phyloP scores from a whole-genome alignment of 2,888 invertebrate genomes.

The Sesia apiformis region DNA sequence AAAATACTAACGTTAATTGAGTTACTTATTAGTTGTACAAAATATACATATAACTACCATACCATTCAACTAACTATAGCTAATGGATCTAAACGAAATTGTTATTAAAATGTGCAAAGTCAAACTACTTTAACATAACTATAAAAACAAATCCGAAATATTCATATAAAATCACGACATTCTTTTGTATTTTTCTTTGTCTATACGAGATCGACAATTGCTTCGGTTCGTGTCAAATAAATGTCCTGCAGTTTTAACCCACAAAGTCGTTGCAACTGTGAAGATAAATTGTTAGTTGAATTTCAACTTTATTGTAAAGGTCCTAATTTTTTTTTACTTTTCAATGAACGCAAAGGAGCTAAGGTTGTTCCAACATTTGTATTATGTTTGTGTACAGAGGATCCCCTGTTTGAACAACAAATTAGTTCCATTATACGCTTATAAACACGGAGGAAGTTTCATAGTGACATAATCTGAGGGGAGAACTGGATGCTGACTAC shows the following conservation, averaged over 20 bases:
- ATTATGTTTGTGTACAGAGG: slow-evolving; percentile 55
- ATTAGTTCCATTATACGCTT: slow-evolving; percentile 71
- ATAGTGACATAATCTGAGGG: slow-evolving; percentile 21
- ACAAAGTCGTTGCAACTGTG: slow-evolving; percentile 10
- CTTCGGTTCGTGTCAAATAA: slow-evolving; percentile 61
- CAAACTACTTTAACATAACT: background rate
- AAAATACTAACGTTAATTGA: too few relatives aligned
- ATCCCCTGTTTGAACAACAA: slow-evolving; percentile 70
- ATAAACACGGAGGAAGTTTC: slow-evolving; percentile 48
- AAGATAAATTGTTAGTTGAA: slow-evolving; percentile 6
- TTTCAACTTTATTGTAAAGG: slow-evolving; percentile 14
- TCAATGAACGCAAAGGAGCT: background rate
- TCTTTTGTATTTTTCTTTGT: slow-evolving; percentile 26
- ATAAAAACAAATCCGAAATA: slow-evolving; percentile 38
- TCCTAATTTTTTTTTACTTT: background rate
- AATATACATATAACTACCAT: too few relatives aligned
- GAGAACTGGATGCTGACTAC: background rate
- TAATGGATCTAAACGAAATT: too few relatives aligned
- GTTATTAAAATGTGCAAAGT: background rate
- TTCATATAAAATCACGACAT: slow-evolving; percentile 42
- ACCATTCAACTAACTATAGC: too few relatives aligned
- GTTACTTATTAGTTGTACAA: too few relatives aligned
- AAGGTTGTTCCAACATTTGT: background rate
- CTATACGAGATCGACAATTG: slow-evolving; percentile 41
- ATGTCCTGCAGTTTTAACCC: slow-evolving; percentile 43